Percentiles rank a stretch among this genome's conserved stretches.
phyloP scores from a whole-genome alignment of 2,797 vertebrate genomes.

The Gallinago stenura region DNA sequence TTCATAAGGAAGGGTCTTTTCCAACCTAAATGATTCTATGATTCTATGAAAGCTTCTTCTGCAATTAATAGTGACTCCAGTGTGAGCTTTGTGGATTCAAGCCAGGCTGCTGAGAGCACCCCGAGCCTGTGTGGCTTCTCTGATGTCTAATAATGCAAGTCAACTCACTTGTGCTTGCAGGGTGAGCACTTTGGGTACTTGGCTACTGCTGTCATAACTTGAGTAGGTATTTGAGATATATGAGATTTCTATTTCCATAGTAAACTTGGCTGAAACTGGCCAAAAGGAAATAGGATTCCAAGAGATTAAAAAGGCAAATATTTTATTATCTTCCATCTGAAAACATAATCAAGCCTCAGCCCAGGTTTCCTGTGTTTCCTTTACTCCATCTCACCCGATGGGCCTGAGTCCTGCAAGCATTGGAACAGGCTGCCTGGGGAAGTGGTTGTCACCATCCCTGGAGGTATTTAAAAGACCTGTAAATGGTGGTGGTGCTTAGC shows the following conservation, averaged over 20 bases:
- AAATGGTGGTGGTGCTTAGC: no score
- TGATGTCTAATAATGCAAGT: neutral
- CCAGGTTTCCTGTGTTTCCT: neutral
- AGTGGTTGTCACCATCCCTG: no score
- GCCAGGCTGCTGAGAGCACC: neutral
- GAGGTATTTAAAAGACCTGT: no score
- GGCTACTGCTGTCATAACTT: neutral
- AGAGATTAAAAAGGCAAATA: neutral
- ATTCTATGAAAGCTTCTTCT: neutral
- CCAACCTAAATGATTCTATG: no score
- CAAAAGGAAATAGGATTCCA: neutral
- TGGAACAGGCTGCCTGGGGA: no score
- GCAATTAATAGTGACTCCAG: neutral
- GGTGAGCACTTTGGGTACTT: neutral
- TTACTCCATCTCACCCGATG: fast-evolving
- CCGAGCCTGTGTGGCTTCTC: neutral
- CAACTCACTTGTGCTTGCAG: neutral
- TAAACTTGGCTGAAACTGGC: neutral
- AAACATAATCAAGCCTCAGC: neutral
- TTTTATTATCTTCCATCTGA: neutral
- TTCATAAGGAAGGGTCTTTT: no score
- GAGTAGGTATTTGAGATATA: neutral
- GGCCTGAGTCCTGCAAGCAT: neutral
- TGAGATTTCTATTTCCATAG: neutral
- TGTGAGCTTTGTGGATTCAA: neutral